These are phyloP conservation scores for Sapajus apella DNA, from an alignment of 2,113 vertebrate species.

Conservation along the genomic window DNA sequence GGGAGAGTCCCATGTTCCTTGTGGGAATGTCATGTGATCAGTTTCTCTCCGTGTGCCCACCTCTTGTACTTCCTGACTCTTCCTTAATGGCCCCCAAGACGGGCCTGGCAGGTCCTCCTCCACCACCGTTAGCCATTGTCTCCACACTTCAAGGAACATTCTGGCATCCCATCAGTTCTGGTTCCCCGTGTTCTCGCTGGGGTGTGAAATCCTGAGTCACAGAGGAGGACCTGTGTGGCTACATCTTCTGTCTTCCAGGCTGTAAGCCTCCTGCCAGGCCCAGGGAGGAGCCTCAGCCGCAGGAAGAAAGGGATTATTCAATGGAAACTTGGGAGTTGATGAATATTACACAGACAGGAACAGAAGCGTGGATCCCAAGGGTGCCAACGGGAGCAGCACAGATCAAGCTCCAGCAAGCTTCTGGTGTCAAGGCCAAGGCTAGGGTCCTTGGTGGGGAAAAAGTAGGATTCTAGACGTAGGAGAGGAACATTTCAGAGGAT, in stretches of 20 bases:
- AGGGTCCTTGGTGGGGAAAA: neutral
- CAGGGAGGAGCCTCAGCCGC: neutral
- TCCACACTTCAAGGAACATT: neutral
- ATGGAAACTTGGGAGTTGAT: too few relatives aligned
- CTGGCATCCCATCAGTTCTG: neutral
- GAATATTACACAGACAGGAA: too few relatives aligned
- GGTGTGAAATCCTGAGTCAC: neutral
- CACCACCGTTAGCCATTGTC: neutral
- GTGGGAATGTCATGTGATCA: neutral
- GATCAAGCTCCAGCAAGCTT: neutral
- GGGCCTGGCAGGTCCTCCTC: rapidly evolving
- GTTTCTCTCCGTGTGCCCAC: neutral
- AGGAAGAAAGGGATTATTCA: too few relatives aligned
- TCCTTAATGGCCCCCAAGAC: neutral
- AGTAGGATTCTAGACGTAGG: neutral
- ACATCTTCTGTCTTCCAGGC: rapidly evolving
- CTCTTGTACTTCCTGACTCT: neutral
- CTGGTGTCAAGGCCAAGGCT: neutral
- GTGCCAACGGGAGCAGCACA: too few relatives aligned
- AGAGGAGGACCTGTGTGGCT: neutral
- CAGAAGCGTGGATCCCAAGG: too few relatives aligned
- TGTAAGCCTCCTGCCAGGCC: rapidly evolving
- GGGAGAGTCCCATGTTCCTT: neutral
- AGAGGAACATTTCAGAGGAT: neutral
- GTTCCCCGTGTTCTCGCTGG: rapidly evolving